Evolutionary conservation across 1,140 invertebrate genomes (phyloP), one percentile per base, ranked within the genome.

Genomic region (Drosophila trapezifrons): DNA sequence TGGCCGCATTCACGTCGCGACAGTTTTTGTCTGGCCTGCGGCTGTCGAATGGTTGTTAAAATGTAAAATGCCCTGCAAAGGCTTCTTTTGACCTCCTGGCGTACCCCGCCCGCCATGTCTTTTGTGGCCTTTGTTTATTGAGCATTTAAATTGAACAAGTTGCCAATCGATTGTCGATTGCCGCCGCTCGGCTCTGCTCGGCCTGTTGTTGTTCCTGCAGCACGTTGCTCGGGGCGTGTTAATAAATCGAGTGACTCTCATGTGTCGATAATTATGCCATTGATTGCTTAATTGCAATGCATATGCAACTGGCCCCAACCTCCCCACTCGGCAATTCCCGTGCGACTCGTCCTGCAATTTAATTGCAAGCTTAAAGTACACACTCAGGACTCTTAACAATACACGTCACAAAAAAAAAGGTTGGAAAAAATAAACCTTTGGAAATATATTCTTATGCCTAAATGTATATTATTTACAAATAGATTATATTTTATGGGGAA

Each of bases 241-340:
- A 87, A 87, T 87, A 87, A 83, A 87, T 89, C 79, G 83, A 87
- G 83, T 76, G 83, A 80, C 59, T 89, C 83, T 87, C 83, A 89
- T 85, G 84, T 85, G 83, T 64, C 83, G 75, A 85, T 87, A 87
- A 87, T 89, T 87, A 89, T 83, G 79, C 67, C 83, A 87, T 87
- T 87, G 83, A 87, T 87, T 89, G 83, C 76, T 89, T 87, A 87
- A 87, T 87, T 87, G 85, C 83, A 87, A 83, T 89, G 58, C 83
- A 87, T 87, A 83, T 87, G 78, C 25, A 81, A 49, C 49, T 35
- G 13, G 3, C 20, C 27, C 22, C 38, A 22, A 8, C 27, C 51
- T 15, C 13, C 22, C 37, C 35, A 3, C 35, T 29, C 10, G 18
- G 40, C 18, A 64, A 45, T 51, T 58, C 52, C 60, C 54, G 62